Evolutionary conservation across 2,888 invertebrate genomes (phyloP).

Genomic region (Dryocosmus kuriphilus): DNA sequence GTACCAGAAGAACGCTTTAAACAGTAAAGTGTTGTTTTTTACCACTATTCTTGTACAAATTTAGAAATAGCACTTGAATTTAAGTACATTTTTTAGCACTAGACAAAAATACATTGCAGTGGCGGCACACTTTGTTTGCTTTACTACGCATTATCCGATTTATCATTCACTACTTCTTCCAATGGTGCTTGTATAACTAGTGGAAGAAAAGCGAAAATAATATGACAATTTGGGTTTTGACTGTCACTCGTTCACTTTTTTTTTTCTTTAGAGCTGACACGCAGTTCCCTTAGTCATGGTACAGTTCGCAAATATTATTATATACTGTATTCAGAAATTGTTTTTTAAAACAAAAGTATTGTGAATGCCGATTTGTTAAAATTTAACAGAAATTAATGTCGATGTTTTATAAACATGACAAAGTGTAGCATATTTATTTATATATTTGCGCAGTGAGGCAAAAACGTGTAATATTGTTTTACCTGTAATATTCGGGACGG

Average conservation of each 20-base stretch:
- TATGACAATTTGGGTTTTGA: constrained; percentile 49
- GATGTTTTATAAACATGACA: constrained; percentile 77
- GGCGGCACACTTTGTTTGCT: constrained; percentile 25
- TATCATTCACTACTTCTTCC: not conserved
- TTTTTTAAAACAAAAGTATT: constrained; percentile 63
- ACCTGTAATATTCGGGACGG: constrained; percentile 69
- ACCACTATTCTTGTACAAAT: not conserved
- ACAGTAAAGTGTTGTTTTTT: constrained; percentile 27
- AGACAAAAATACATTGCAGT: not conserved
- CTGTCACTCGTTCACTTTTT: constrained; percentile 41
- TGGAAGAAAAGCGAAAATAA: constrained; percentile 35
- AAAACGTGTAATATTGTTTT: constrained; percentile 65
- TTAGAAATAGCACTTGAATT: not conserved
- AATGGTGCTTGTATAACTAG: not conserved
- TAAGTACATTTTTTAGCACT: constrained; percentile 9
- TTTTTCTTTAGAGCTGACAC: constrained; percentile 29
- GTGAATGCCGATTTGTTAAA: constrained; percentile 73
- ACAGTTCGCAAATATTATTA: constrained; percentile 34
- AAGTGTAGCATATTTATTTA: constrained; percentile 75
- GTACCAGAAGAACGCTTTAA: constrained; percentile 8
- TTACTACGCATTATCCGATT: constrained; percentile 9
- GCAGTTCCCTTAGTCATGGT: constrained; percentile 49
- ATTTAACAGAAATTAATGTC: constrained; percentile 76
- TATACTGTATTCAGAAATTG: constrained; percentile 61
- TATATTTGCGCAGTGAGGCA: constrained; percentile 72